A percentile compares a stretch with the other conserved stretches of the same genome.
Conservation (phyloP, 30 jellyfish, hydroid and myxozoan genomes). For the Catostylus mosaicus region DNA sequence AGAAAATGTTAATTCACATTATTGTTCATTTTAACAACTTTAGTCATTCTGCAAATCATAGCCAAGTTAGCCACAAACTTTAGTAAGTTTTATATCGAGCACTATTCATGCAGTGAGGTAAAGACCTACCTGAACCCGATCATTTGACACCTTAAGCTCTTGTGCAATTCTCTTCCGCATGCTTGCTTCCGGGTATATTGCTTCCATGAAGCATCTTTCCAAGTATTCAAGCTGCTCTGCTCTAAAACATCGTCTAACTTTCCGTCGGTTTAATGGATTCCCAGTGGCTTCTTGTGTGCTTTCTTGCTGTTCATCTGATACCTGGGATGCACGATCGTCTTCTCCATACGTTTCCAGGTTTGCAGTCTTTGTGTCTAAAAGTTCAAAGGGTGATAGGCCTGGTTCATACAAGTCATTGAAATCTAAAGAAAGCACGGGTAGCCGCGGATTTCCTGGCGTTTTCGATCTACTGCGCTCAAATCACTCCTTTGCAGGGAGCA, state of each 20-base stretch:
- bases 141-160: constrained; percentile 58
- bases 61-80: background rate
- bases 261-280: constrained; percentile 26
- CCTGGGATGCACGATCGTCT: background rate
- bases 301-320: constrained; percentile 5
- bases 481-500: too few species aligned
- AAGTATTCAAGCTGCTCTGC: constrained; percentile 64
- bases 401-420: background rate
- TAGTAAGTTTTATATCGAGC: background rate
- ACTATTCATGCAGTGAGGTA: background rate
- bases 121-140: constrained; percentile 57
- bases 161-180: constrained; percentile 65
- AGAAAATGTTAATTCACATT: too few species aligned
- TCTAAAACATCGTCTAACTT: constrained; percentile 52
- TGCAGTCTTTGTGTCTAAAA: background rate
- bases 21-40: too few species aligned
- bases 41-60: too few species aligned
- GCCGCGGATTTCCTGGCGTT: too few species aligned
- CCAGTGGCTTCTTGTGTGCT: constrained; percentile 5
- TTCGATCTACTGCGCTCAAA: too few species aligned
- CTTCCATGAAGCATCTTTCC: constrained; percentile 67
- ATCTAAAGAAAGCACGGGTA: background rate
- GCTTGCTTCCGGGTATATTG: constrained; percentile 67
- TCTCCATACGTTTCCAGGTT: background rate
- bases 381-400: background rate